Evolutionary conservation across 2,888 invertebrate genomes (phyloP), one percentile per base, ranked within the genome.

Genomic region (Melipona bicolor): DNA sequence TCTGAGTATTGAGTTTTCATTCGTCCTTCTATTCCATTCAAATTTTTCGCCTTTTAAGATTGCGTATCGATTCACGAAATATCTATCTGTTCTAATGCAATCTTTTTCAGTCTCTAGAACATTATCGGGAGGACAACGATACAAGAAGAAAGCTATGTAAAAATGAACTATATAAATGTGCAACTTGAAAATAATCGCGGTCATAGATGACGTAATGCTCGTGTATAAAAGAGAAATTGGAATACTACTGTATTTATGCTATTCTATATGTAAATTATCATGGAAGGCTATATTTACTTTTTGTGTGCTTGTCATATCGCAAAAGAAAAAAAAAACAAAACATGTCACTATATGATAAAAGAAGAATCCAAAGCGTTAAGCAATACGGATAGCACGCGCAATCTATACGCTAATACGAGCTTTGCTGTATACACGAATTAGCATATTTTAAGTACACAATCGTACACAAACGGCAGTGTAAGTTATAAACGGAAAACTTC

Each of bases 271-370:
- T 89, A 90, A 89, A 90, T 90, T 90, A 87, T 90, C 89, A 85
- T 87, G 89, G 87, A 90, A 89, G 86, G 87, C 88, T 92, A 85
- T 92, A 90, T 90, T 89, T 88, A 87, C 72, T 90, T 91, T 87
- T 86, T 89, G 90, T 91, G 91, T 91, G 91, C 89, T 90, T 91
- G 88, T 91, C 88, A 91, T 91, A 90, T 88, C 86, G 90, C 90
- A 90, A 88, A 56, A 61, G 87, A 54, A 59, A 56, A 43, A 62
- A 67, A 74, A 72, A 36, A 36, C 27, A 86, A 90, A 86, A 67
- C 59, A 70, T 84, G 67, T 81, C 81, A 65, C 84, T 81, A 80
- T 80, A 74, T 69, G 79, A 75, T 79, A 64, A 78, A 64, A 70
- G 52, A 77, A 74, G 56, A 75, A 82, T 84, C 74, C 62, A 75